Evolutionary conservation across 2,888 invertebrate species (phyloP), one percentile per base, ranked within the genome.

Genomic region (Tortricodes alternella): DNA sequence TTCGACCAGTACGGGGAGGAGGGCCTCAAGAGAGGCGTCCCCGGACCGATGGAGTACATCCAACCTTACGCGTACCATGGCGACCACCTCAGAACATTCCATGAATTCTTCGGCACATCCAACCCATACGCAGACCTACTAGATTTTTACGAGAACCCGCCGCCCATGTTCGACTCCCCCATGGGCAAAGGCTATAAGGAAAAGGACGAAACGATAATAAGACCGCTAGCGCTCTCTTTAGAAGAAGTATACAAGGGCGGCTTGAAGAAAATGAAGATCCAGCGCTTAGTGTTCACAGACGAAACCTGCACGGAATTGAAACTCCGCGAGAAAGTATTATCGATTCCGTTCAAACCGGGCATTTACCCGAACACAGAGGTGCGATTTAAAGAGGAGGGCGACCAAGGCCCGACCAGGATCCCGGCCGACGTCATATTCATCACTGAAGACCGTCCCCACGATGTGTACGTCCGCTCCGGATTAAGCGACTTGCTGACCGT

Each of bases 1-100:
- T 98, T 95, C 85, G 97, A 98, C 82, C 96, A 96, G 71, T 97
- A 95, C 81, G 98, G 98, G 0, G 97, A 97, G 80, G 95, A 95
- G 70, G 97, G 97, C 0, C 87, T 98, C 38, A 96, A 96, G 77
- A 92, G 92, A 68, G 97, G 97, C 0, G 93, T 97, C 0, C 94
- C 95, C 3, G 92, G 94, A 2, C 94, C 94, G 0, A 69, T 67
- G 0, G 92, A 92, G 4, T 95, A 92, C 76, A 93, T 95, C 64
- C 92, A 93, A 52, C 94, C 96, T 0, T 96, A 95, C 76, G 89
- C 93, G 37, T 98, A 95, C 86, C 96, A 97, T 74, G 96, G 96
- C 0, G 94, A 97, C 71, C 94, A 95, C 0, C 79, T 94, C 68
- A 85, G 91, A 63, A 96, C 96, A 0, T 96, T 94, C 74, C 93